Evolutionary conservation across 2,888 invertebrate species (phyloP), one percentile per base, ranked within the genome.

Genomic region (Pandemis cinnamomeana): DNA sequence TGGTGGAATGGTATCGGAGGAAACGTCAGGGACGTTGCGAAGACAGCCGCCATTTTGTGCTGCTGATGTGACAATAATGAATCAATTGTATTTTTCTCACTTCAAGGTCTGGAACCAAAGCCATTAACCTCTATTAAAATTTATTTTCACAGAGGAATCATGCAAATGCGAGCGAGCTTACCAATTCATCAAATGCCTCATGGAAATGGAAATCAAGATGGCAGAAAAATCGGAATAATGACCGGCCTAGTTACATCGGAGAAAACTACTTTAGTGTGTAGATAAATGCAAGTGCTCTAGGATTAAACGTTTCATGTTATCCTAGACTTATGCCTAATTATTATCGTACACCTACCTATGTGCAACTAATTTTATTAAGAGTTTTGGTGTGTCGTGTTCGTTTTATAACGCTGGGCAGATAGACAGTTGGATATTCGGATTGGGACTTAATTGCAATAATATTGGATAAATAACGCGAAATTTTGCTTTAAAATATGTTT

Each of bases 161-260:
- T 95, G 95, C 84, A 88, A 88, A 53, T 95, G 95, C 76, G 91
- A 94, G 2, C 88, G 90, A 75, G 87, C 95, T 0, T 95, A 95
- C 80, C 86, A 90, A 67, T 95, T 94, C 76, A 80, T 93, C n/a
- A 95, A 94, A 79, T 95, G 95, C 78, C 79, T 95, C 7, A 93
- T 95, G 88, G 87, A 90, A 46, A 86, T 81, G 76, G 88, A 89
- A 74, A 90, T 93, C 53, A 87, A 88, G 53, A 87, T 83, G 77
- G 82, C 86, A 70, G 82, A 85, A 10, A 80, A 71, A 4, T 55
- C 62, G 15, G 71, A 76, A 67, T 46, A 64, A 66, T 64, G 8
- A 53, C 73, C 8, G 7, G 51, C 44, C 53, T n/a, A n/a, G 13
- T 8, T 5, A n/a, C 20, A 46, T 5, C 51, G 41, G 36, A 67